Percentiles rank a stretch among this genome's conserved stretches.
Evolutionary conservation across 2,888 invertebrate species (phyloP).

Genomic region (Tachina grossa): DNA sequence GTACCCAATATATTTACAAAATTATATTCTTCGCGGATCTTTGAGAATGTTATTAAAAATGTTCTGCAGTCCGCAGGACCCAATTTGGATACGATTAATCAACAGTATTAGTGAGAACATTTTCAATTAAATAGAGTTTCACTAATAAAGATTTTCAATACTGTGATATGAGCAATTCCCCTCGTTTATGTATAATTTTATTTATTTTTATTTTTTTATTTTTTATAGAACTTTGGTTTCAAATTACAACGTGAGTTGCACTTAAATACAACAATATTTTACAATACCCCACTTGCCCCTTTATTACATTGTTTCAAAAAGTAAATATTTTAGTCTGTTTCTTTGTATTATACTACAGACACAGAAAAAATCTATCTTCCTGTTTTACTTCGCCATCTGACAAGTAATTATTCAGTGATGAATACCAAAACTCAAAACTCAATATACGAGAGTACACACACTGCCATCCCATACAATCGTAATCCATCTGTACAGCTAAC

Average conservation of each 20-base stretch:
- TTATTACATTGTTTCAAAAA: background rate
- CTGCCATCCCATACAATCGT: background rate
- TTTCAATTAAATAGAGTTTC: too few species aligned
- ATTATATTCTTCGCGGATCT: too few species aligned
- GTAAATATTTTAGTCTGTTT: slow-evolving; percentile 10
- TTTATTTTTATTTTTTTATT: slow-evolving; percentile 74
- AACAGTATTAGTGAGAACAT: too few species aligned
- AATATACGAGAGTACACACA: slow-evolving; percentile 2
- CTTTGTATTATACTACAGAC: background rate
- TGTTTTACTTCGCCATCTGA: slow-evolving; percentile 60
- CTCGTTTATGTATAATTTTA: slow-evolving; percentile 40
- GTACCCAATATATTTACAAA: too few species aligned
- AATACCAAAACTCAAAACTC: slow-evolving; percentile 59
- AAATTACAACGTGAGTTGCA: slow-evolving; percentile 82
- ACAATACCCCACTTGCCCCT: background rate
- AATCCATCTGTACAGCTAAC: slow-evolving; percentile 10
- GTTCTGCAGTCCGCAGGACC: too few species aligned
- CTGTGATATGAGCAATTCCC: background rate
- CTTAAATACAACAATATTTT: slow-evolving; percentile 38
- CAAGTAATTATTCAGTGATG: slow-evolving; percentile 69
- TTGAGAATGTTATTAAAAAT: too few species aligned
- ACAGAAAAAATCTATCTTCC: slow-evolving; percentile 45
- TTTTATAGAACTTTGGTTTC: slow-evolving; percentile 78
- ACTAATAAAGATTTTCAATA: too few species aligned
- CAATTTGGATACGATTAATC: too few species aligned